Evolutionary conservation across 2,113 vertebrate genomes (phyloP).

Genomic region (Sceloporus undulatus): DNA sequence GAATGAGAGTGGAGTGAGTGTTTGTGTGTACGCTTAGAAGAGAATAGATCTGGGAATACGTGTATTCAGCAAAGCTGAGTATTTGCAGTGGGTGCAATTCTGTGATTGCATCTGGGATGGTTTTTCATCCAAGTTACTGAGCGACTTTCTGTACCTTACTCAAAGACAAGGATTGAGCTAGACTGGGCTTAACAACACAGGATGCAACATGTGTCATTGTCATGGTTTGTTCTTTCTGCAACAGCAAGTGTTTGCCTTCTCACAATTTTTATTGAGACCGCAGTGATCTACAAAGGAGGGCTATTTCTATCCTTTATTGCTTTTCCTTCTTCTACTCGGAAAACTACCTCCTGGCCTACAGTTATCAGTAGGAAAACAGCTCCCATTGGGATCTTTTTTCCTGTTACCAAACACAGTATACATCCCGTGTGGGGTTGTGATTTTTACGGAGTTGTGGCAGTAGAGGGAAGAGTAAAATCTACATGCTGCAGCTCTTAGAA

Average conservation of each 20-base stretch:
- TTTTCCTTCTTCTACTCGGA: neutral
- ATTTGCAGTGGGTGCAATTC: neutral
- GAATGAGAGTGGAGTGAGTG: conserved; percentile 3
- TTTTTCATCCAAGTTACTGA: neutral
- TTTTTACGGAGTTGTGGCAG: too few species aligned
- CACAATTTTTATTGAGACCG: neutral
- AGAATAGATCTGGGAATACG: conserved; percentile 1
- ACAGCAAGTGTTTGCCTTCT: too few species aligned
- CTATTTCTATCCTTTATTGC: neutral
- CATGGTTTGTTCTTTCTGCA: too few species aligned
- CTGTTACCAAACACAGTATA: neutral
- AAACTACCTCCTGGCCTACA: neutral
- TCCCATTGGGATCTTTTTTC: neutral
- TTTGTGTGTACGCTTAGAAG: conserved; percentile 8
- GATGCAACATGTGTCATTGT: too few species aligned
- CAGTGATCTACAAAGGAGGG: neutral
- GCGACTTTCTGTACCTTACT: neutral
- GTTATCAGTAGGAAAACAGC: neutral
- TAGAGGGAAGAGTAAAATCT: too few species aligned
- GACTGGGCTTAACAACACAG: too few species aligned
- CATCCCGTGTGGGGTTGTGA: neutral
- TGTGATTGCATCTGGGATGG: neutral
- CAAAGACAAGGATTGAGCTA: neutral
- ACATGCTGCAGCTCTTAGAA: too few species aligned
- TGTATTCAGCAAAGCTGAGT: conserved; percentile 17